Base-by-base conservation (phyloP, 1,140 invertebrate genomes). In the Glomeris maerens region DNA sequence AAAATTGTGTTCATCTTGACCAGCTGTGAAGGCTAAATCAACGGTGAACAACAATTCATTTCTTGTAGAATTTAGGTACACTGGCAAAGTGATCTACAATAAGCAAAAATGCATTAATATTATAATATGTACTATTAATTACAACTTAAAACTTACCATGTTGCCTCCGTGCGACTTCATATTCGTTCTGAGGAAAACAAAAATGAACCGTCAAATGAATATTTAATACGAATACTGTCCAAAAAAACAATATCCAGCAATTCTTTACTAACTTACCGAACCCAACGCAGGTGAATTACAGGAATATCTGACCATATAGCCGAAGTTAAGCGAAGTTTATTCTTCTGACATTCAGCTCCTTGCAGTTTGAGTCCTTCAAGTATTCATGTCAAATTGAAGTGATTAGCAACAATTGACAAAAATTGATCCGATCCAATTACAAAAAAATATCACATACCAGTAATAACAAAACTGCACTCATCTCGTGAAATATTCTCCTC, bases 61-160 rank as follows among this genome's bases (percentile, higher is more conserved):
- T 55, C 95, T 78, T 2, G 92, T 95, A 26, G 91, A 84, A 70
- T 98, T 98, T 56, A 98, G 72, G 68, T 98, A 99, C 54, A 98
- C 90, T 0, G 95, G 95, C 46, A 99, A 73, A 1, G 86, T 87
- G 17, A 98, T 74, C 64, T 82, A 21, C 5, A 42, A 42, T 17
- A 36, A 28, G 2, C 23, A 36, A 26, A 54, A 25, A 27, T 3
- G 14, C 27, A 10, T 2, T 52, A 23, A 7, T 10, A 17, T 47
- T 1, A 48, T 4, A 41, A 53, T 52, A n/a, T 3, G 3, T 26
- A 52, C 5, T 21, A 26, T n/a, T 13, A 38, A 40, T 22, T 29
- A 22, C 14, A 22, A 54, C 14, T 5, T 58, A 48, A 55, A 55
- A 27, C 56, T 56, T 28, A 55, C 52, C 31, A 36, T 36, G 10